A percentile compares a stretch with the other conserved stretches of the same genome.
These are phyloP conservation scores for Pilophorus perplexus DNA, from an alignment of 2,888 invertebrate species.

Conservation along the genomic window DNA sequence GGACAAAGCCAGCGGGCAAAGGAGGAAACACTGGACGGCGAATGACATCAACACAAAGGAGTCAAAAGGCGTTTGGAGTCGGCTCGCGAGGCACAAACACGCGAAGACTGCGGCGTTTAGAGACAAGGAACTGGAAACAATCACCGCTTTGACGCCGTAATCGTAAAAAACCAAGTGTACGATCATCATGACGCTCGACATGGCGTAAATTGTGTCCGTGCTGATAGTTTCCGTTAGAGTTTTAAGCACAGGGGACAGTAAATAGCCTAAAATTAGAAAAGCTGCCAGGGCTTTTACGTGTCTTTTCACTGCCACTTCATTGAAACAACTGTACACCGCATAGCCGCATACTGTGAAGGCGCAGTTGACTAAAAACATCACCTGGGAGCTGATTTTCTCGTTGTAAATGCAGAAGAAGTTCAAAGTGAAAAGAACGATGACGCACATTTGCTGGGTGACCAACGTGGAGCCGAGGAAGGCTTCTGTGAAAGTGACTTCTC, in stretches of 20 bases:
- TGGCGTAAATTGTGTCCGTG: conserved; percentile 95
- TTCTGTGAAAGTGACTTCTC: conserved; percentile 67
- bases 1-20: conserved; percentile 77
- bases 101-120: conserved; percentile 94
- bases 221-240: conserved; percentile 95
- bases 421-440: conserved; percentile 69
- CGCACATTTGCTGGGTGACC: conserved; percentile 76
- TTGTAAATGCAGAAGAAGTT: conserved; percentile 72
- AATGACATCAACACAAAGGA: conserved; percentile 88
- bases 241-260: conserved; percentile 86
- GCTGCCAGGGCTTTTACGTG: conserved; percentile 76
- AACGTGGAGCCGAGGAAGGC: conserved; percentile 73
- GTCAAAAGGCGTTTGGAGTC: conserved; percentile 79
- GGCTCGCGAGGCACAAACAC: conserved; percentile 89
- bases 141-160: conserved; percentile 81
- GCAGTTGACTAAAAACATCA: conserved; percentile 61
- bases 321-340: conserved; percentile 56
- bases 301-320: conserved; percentile 52
- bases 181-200: conserved; percentile 81
- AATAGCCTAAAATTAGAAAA: conserved; percentile 81
- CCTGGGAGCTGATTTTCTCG: conserved; percentile 63
- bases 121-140: conserved; percentile 87
- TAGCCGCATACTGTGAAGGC: conserved; percentile 63
- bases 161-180: conserved; percentile 89
- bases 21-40: conserved; percentile 82